A percentile compares a stretch with the other conserved stretches of the same genome.
Evolutionary conservation across 2,888 invertebrate species (phyloP).

Genomic region (Drosophila atroscutellata): DNA sequence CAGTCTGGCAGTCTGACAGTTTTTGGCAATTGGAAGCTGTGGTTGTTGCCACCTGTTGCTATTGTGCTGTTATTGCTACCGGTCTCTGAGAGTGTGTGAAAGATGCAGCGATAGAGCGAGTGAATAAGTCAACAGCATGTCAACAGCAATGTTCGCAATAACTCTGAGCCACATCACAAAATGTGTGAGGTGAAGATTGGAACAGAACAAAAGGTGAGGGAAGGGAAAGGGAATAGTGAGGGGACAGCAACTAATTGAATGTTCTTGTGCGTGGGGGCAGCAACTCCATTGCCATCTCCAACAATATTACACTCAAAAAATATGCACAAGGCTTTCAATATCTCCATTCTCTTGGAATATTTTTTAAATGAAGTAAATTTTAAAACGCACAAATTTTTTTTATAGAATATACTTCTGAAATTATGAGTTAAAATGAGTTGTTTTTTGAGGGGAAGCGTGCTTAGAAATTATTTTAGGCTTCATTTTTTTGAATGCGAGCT

Average conservation of each 20-base stretch:
- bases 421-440: neutral
- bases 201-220: neutral
- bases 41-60: conserved; percentile 65
- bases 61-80: conserved; percentile 57
- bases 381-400: neutral
- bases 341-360: neutral
- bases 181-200: conserved; percentile 16
- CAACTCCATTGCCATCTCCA: conserved; percentile 10
- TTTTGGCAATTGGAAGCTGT: conserved; percentile 55
- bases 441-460: neutral
- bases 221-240: neutral
- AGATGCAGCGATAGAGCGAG: conserved; percentile 38
- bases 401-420: neutral
- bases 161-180: conserved; percentile 29
- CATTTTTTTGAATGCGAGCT: neutral
- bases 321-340: neutral
- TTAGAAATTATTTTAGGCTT: neutral
- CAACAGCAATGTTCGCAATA: conserved; percentile 44
- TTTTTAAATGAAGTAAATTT: neutral
- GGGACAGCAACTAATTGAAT: conserved; percentile 64
- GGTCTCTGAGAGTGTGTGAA: conserved; percentile 27
- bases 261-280: conserved; percentile 40
- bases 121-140: conserved; percentile 45
- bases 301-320: conserved; percentile 22
- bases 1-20: conserved; percentile 43